phyloP scores from a whole-genome alignment of 2,888 invertebrate species.

The Stenoptilia bipunctidactyla region DNA sequence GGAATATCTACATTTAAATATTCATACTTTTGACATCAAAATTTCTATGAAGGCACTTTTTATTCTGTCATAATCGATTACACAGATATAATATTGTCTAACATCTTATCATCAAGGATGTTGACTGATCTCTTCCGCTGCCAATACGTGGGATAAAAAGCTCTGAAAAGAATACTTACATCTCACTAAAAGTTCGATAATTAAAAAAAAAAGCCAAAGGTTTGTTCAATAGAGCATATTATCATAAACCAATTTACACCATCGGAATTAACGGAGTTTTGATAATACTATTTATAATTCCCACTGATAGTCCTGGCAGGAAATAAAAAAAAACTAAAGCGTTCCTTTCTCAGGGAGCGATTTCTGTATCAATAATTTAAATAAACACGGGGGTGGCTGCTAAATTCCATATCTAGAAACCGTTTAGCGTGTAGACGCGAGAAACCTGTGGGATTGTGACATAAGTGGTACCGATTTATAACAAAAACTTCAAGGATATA shows the following conservation, averaged over 20 bases:
- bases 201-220: conserved; percentile 3
- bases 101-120: conserved; percentile 1
- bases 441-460: conserved; percentile 15
- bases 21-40: no score
- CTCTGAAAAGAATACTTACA: background rate
- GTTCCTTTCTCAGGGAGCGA: conserved; percentile 17
- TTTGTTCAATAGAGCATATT: background rate
- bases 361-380: conserved; percentile 35
- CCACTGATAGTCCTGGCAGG: conserved; percentile 35
- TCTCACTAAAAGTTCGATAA: conserved; percentile 2
- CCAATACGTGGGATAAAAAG: conserved; percentile 24
- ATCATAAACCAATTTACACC: background rate
- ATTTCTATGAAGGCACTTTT: no score
- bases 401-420: conserved; percentile 60
- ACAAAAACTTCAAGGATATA: conserved; percentile 8
- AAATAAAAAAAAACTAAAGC: conserved; percentile 26
- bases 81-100: background rate
- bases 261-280: conserved; percentile 9
- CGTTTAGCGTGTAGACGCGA: conserved; percentile 17
- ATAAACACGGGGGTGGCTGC: conserved; percentile 50
- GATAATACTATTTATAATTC: conserved; percentile 57
- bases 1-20: no score
- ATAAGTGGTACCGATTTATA: conserved; percentile 11
- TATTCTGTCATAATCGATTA: background rate
- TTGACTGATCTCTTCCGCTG: conserved; percentile 31